Evolutionary conservation across 2,113 vertebrate species (phyloP), one percentile per base, ranked within the genome.

Genomic region (Castor canadensis): DNA sequence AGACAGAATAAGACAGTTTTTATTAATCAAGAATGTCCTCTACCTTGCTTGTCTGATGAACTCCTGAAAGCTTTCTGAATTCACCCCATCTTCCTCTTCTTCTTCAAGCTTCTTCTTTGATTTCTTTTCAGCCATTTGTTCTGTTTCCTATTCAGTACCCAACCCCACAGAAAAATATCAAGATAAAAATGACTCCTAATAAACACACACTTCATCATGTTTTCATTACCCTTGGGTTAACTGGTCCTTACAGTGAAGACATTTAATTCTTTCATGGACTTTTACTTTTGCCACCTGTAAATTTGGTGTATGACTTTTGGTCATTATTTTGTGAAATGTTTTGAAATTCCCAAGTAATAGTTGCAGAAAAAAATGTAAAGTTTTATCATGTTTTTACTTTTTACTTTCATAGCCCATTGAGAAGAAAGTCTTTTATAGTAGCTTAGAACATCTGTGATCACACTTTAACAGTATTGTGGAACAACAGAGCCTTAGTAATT

Each of bases 1-100:
- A 91, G 64, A 82, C 0, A 49, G 58, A 93, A 43, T 75, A 79
- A 56, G 79, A 62, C 6, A 16, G 62, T 66, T 43, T 47, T 87
- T 90, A 83, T 87, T 71, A 40, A 28, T 67, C 80, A 97, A 66
- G 16, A 94, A 94, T 32, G 60, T 79, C 79, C 93, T 97, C 85
- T 98, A 99, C 99, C 99, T 99, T 96, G 99, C 99, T 95, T 97
- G 97, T 54, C 96, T 97, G 98, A 99, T 98, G 97, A 99, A 99
- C 91, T 99, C 98, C 93, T 98, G 98, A 98, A 99, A 99, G 72
- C 98, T 98, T 98, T 98, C 98, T 76, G 98, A 93, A 96, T 99
- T 99, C 85, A 99, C 98, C 84, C 99, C 99, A 15, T 97, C 98
- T 67, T 99, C 98, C 38, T 97, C 98, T 58, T 99, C 98, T 47